These are phyloP conservation scores for Sinocyclocheilus rhinocerous DNA, from an alignment of 2,113 vertebrate species.

Conservation along the genomic window DNA sequence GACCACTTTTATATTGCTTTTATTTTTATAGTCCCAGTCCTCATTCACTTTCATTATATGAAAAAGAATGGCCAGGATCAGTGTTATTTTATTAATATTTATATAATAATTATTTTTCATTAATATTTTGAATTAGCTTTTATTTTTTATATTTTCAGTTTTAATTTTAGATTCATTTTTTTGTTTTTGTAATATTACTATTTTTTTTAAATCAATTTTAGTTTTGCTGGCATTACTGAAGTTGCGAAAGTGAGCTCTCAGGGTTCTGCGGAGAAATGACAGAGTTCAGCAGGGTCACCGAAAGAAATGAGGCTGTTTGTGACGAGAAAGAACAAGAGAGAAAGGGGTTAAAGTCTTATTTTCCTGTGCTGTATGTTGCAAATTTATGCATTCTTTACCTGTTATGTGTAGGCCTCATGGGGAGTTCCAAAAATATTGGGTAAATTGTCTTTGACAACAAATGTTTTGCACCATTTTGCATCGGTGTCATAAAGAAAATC, in stretches of 20 bases:
- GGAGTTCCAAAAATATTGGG: neutral
- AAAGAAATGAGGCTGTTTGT: slow-evolving; percentile 38
- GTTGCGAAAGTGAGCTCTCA: slow-evolving; percentile 79
- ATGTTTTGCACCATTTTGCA: neutral
- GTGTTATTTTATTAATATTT: no score
- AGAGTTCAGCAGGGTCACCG: slow-evolving; percentile 60
- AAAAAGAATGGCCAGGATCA: no score
- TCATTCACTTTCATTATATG: no score
- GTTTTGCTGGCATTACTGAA: slow-evolving; percentile 79
- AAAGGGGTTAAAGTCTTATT: neutral
- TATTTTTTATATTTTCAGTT: no score
- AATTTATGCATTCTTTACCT: neutral
- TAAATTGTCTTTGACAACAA: neutral
- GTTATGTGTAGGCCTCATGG: neutral
- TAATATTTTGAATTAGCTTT: no score
- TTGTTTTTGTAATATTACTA: no score
- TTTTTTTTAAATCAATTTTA: neutral
- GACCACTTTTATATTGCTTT: neutral
- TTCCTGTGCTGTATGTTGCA: neutral
- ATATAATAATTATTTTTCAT: no score
- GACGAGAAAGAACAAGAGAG: neutral
- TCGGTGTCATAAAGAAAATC: neutral
- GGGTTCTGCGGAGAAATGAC: slow-evolving; percentile 66
- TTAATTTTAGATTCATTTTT: no score
- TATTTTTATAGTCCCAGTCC: no score